Evolutionary conservation across 2,888 invertebrate species (phyloP), one percentile per base, ranked within the genome.

Genomic region (Ditula angustiorana): DNA sequence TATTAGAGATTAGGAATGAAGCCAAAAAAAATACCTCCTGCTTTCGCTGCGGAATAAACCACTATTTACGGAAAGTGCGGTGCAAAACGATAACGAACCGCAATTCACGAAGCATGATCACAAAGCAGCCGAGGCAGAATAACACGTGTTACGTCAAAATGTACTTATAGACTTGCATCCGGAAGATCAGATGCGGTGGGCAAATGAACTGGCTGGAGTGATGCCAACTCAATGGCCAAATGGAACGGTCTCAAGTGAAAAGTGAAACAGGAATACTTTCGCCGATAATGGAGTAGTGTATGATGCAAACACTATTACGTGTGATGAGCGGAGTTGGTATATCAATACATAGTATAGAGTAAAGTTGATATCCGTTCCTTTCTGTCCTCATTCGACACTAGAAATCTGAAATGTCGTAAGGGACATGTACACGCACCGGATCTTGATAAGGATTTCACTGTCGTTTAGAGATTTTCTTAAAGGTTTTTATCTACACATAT

Each of bases 171-270:
- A 47, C 13, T 70, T 80, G 76, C 79, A 82, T 77, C 81, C 82
- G 85, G 82, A 86, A 85, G 82, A 83, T 78, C 73, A 71, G 69
- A 71, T 71, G 71, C 75, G 76, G 82, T 13, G 21, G 46, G 55
- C 80, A 82, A 85, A 83, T 79, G 84, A 85, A 85, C 81, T 64
- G 55, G 46, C 76, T 90, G 89, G 88, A 81, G 23, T 24, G 7
- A 13, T 67, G 88, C 89, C 89, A 89, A 78, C 69, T 60, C 69
- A 63, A 63, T 68, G 74, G 64, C 57, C 65, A 72, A 71, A 73
- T 74, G 61, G 65, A 59, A 41, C 52, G 7, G 35, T 7, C 11
- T 30, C 23, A 26, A 47, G 56, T 44, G 56, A 50, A 50, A 64
- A 33, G 52, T 28, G 33, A 53, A 61, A 60, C 37, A 47, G 26